Conservation (phyloP, 2,797 vertebrate genomes). For the Pempheris klunzingeri region DNA sequence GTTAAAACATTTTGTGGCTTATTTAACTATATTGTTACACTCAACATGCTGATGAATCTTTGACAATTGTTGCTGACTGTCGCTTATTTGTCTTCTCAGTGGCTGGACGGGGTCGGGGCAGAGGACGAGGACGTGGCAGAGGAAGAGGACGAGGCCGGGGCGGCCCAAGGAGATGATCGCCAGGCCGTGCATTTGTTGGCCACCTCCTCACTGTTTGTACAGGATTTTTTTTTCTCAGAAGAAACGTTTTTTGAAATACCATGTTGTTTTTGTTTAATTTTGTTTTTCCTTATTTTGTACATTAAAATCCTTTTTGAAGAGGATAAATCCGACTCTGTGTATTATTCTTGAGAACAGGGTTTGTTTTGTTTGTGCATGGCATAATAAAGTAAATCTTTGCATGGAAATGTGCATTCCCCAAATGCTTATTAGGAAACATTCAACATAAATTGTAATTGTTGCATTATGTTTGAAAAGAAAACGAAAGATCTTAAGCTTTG, state of each 20-base stretch:
- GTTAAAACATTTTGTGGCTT: background rate
- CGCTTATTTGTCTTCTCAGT: constrained; percentile 66
- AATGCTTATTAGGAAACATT: background rate
- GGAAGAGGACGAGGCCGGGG: constrained; percentile 87
- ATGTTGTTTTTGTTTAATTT: constrained; percentile 36
- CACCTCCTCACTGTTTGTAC: constrained; percentile 81
- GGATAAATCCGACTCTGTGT: constrained; percentile 44
- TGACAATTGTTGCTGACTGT: background rate
- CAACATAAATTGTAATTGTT: background rate
- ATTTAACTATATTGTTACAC: background rate
- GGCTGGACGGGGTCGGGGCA: constrained; percentile 86
- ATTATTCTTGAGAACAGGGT: constrained; percentile 36
- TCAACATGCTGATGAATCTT: background rate
- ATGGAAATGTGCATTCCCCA: background rate
- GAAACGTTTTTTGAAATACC: constrained; percentile 69
- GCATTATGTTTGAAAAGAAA: too few relatives aligned
- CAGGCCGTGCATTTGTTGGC: background rate
- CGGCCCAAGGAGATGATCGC: constrained; percentile 86
- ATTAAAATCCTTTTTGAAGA: constrained; percentile 78
- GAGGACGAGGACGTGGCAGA: constrained; percentile 87
- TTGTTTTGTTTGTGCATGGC: background rate
- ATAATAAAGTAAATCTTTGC: constrained; percentile 48
- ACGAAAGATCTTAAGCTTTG: background rate
- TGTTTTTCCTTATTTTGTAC: constrained; percentile 79
- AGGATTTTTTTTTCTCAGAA: constrained; percentile 69